Conservation (phyloP, 1,140 invertebrate genomes). For the Drosophila paulistorum region DNA sequence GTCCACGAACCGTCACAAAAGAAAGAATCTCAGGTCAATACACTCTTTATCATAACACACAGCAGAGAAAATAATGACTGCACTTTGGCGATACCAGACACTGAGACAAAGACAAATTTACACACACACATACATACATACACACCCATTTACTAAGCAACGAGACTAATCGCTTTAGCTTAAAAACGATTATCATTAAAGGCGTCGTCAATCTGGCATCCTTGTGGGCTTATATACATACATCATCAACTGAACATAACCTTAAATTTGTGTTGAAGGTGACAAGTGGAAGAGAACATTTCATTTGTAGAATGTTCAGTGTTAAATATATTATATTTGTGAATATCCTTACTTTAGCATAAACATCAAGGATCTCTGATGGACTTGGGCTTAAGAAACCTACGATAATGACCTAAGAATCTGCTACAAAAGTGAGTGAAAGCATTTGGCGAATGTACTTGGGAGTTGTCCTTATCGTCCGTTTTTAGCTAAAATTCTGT, state of each 20-base stretch:
- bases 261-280: background rate
- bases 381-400: too few species aligned
- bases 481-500: too few species aligned
- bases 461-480: too few species aligned
- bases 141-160: background rate
- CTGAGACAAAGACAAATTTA: slow-evolving; percentile 3
- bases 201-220: background rate
- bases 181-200: background rate
- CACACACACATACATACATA: background rate
- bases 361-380: too few species aligned
- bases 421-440: too few species aligned
- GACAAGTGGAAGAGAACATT: too few species aligned
- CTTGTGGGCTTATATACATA: background rate
- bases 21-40: slow-evolving; percentile 58
- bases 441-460: too few species aligned
- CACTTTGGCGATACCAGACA: slow-evolving; percentile 16
- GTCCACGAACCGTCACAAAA: slow-evolving; percentile 38
- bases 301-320: too few species aligned
- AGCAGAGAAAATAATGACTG: slow-evolving; percentile 33
- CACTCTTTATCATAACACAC: slow-evolving; percentile 33
- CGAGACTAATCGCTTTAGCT: background rate
- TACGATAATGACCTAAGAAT: too few species aligned
- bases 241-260: background rate
- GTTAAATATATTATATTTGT: too few species aligned
- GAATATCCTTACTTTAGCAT: too few species aligned